Evolutionary conservation across 2,888 invertebrate species (phyloP).

Genomic region (Agelastica alni): DNA sequence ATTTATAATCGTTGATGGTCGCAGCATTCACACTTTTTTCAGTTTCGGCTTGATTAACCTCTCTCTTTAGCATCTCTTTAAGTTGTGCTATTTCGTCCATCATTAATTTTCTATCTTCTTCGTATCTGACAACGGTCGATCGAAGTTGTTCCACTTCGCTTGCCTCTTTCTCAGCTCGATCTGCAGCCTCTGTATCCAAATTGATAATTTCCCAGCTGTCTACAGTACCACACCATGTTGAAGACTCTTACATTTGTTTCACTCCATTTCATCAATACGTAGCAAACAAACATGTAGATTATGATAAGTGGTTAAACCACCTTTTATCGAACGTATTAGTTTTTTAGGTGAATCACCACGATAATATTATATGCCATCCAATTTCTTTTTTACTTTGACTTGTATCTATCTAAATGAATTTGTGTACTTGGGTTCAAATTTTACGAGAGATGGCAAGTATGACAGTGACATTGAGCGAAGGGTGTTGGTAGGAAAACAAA

Average conservation of each 20-base stretch:
- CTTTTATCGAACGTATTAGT: no score
- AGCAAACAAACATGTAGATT: no score
- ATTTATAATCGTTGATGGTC: slow-evolving; percentile 90
- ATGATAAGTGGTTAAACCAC: no score
- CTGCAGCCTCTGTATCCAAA: slow-evolving; percentile 63
- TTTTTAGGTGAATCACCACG: no score
- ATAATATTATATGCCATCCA: no score
- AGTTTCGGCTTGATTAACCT: slow-evolving; percentile 73
- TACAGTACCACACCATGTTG: slow-evolving; percentile 42
- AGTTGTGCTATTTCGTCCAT: slow-evolving; percentile 62
- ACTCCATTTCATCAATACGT: no score
- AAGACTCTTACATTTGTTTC: neutral
- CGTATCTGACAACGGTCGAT: slow-evolving; percentile 66
- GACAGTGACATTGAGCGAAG: no score
- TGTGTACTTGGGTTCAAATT: no score
- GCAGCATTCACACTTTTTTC: slow-evolving; percentile 75
- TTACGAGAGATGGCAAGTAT: no score
- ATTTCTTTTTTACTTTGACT: no score
- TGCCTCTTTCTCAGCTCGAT: slow-evolving; percentile 62
- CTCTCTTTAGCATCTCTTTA: slow-evolving; percentile 76
- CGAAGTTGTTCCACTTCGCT: slow-evolving; percentile 63
- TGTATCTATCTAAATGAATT: no score
- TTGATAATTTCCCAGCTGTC: slow-evolving; percentile 58
- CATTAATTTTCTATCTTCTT: slow-evolving; percentile 64
- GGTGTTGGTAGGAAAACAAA: no score